Evolutionary conservation across 2,113 vertebrate genomes (phyloP).

Genomic region (Rhinichthys klamathensis): DNA sequence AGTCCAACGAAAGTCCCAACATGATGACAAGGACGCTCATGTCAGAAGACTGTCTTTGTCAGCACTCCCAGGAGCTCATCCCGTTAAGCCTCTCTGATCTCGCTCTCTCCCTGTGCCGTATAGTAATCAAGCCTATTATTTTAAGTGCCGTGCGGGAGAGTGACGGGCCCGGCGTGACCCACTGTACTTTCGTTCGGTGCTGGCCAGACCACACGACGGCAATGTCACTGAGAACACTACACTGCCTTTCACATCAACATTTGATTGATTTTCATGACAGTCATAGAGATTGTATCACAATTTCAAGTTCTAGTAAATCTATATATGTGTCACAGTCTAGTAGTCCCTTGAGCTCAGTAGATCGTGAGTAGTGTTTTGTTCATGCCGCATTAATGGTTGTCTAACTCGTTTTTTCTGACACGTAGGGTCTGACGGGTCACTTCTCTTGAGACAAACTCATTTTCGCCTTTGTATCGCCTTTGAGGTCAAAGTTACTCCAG

Average conservation of each 20-base stretch:
- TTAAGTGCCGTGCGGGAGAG: constrained; percentile 13
- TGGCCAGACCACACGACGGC: not conserved
- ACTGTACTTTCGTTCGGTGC: constrained; percentile 11
- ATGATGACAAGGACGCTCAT: constrained; percentile 22
- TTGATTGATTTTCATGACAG: not conserved
- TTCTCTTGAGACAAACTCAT: too few relatives aligned
- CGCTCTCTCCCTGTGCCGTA: not conserved
- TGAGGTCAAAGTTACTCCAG: not conserved
- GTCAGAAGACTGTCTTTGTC: constrained; percentile 11
- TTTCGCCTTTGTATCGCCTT: not conserved
- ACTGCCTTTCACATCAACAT: not conserved
- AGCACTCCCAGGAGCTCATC: constrained; percentile 34
- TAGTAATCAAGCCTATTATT: constrained; percentile 29
- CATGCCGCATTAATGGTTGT: not conserved
- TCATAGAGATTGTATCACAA: not conserved
- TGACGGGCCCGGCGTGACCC: not conserved
- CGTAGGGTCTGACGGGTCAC: not conserved
- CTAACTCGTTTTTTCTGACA: not conserved
- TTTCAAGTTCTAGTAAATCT: not conserved
- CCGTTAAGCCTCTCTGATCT: constrained; percentile 9
- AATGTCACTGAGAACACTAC: not conserved
- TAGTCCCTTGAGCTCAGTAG: not conserved
- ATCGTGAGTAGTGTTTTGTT: not conserved
- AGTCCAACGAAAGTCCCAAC: not conserved
- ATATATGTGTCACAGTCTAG: not conserved